Evolutionary conservation across 2,113 vertebrate genomes (phyloP).

Genomic region (Corythornis vintsioides): DNA sequence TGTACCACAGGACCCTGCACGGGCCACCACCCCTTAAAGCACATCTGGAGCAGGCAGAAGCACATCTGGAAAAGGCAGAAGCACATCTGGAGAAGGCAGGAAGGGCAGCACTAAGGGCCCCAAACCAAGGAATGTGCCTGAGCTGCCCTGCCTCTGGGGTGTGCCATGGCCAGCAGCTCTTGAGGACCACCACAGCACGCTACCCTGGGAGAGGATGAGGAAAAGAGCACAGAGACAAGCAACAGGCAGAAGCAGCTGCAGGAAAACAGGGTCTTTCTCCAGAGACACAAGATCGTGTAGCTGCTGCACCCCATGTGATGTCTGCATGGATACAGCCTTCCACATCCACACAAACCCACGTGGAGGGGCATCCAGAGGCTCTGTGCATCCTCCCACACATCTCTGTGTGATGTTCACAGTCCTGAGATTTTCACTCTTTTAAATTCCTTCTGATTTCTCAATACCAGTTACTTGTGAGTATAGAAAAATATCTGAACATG

Average conservation of each 20-base stretch:
- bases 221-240: background rate
- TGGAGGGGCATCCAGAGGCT: background rate
- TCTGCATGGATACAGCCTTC: background rate
- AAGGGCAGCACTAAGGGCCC: background rate
- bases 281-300: background rate
- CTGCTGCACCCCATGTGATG: background rate
- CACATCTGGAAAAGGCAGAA: background rate
- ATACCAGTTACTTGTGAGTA: background rate
- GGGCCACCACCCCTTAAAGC: background rate
- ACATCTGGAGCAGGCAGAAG: background rate
- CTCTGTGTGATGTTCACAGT: background rate
- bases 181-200: background rate
- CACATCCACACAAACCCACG: rapidly evolving
- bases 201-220: background rate
- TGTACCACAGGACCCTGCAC: background rate
- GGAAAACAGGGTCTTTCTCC: background rate
- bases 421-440: background rate
- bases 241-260: background rate
- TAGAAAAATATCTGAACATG: background rate
- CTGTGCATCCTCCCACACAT: background rate
- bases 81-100: background rate
- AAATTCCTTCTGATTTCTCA: background rate
- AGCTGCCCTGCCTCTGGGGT: background rate
- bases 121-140: rapidly evolving
- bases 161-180: rapidly evolving